Conservation (phyloP, 2,797 vertebrate genomes). For the Cheracebus regulus region DNA sequence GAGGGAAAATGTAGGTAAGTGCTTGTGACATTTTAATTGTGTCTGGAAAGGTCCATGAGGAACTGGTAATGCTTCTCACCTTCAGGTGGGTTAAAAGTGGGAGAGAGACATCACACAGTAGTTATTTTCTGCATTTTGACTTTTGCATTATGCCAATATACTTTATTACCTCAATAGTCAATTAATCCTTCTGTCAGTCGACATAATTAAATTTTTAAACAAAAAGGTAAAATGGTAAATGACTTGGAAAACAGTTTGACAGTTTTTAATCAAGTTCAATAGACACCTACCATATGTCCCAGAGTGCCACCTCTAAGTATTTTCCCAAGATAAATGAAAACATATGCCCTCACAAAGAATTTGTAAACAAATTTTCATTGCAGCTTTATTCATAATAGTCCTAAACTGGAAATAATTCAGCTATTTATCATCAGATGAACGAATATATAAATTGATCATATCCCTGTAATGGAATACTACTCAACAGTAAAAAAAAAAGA, state of each 20-base stretch:
- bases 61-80: not conserved
- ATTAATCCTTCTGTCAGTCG: not conserved
- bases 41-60: not conserved
- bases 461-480: not conserved
- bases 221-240: constrained; percentile 31
- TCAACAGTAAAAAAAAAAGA: not conserved
- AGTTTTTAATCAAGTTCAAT: constrained; percentile 38
- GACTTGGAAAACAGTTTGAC: not conserved
- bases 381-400: not conserved
- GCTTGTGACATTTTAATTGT: not conserved
- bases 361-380: not conserved
- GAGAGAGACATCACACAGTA: not conserved
- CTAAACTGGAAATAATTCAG: not conserved
- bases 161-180: not conserved
- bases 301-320: constrained; percentile 36
- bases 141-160: not conserved
- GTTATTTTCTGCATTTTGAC: constrained; percentile 9
- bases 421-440: not conserved
- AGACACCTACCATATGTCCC: constrained; percentile 26
- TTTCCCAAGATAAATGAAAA: constrained; percentile 44
- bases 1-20: not conserved
- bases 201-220: constrained; percentile 29
- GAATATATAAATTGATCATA: not conserved
- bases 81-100: not conserved
- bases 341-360: not conserved